Evolutionary conservation across 2,888 invertebrate species (phyloP).

Genomic region (Amorpha juglandis): DNA sequence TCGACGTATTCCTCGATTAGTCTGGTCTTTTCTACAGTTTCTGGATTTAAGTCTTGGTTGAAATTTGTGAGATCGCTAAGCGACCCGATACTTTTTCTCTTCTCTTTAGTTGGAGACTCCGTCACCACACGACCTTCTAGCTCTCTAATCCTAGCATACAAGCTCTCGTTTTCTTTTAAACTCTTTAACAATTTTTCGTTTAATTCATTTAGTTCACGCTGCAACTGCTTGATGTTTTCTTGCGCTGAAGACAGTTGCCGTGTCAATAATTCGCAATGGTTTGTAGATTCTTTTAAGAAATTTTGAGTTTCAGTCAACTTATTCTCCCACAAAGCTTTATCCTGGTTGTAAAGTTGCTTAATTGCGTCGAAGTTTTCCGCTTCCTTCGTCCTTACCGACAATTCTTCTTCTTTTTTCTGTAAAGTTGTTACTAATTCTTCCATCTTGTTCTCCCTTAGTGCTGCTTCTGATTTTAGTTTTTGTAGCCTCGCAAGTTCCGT

Average conservation of each 20-base stretch:
- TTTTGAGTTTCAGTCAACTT: constrained; percentile 88
- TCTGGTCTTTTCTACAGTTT: constrained; percentile 89
- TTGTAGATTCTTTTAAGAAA: constrained; percentile 87
- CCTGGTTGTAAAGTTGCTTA: constrained; percentile 85
- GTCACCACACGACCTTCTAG: constrained; percentile 85
- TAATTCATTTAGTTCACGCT: constrained; percentile 87
- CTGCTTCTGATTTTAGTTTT: constrained; percentile 88
- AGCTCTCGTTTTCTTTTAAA: constrained; percentile 90
- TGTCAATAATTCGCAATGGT: constrained; percentile 86
- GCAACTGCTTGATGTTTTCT: constrained; percentile 86
- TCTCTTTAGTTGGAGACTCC: constrained; percentile 82
- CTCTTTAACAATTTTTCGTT: constrained; percentile 88
- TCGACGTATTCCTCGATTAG: constrained; percentile 92
- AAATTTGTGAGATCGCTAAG: constrained; percentile 92
- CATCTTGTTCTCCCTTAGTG: constrained; percentile 89
- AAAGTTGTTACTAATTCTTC: constrained; percentile 90
- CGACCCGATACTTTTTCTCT: constrained; percentile 89
- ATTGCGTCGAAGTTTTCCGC: constrained; percentile 86
- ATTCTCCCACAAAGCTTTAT: constrained; percentile 88
- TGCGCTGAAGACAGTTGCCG: constrained; percentile 87
- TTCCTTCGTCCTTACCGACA: constrained; percentile 88
- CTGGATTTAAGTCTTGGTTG: constrained; percentile 89
- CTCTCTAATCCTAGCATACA: constrained; percentile 89
- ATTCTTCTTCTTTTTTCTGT: constrained; percentile 90
- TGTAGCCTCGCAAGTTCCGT: constrained; percentile 89